Evolutionary conservation across 2,797 vertebrate species (phyloP), one percentile per base, ranked within the genome.

Genomic region (Alouatta caraya): DNA sequence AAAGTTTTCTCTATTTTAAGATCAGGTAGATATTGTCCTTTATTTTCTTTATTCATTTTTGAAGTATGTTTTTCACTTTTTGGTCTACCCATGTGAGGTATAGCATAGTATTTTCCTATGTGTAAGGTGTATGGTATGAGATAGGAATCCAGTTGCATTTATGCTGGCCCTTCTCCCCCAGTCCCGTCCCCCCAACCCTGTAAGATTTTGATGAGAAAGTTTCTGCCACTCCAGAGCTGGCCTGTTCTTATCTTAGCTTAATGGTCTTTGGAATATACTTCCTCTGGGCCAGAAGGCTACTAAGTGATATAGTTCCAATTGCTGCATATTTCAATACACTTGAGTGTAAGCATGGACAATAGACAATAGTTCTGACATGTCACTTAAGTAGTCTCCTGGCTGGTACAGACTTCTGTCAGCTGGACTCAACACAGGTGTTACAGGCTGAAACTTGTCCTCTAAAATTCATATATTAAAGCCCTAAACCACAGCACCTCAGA

Each of bases 31-130:
- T 81, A n/a, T 39, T 79, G 44, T 67, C 30, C 5, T 85, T 93
- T 72, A 81, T 75, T 80, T 61, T 93, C 80, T 92, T 75, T 17
- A 85, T 10, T 37, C 15, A 7, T 82, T 88, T 78, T 78, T 76
- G 24, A 81, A 85, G 30, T 48, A 3, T 17, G n/a, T 50, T 76
- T 39, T 55, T 46, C 75, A 59, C 48, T 26, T 30, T 46, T 61
- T 73, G 24, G 11, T 81, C 44, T 64, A n/a, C 4, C 28, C 46
- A 46, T 39, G 19, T 33, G 33, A 67, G 64, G 64, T 67, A 33
- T 67, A 67, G 64, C 8, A 15, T 67, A 67, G 64, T 67, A 67
- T 67, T 67, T 67, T 67, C 64, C 64, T 67, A 10, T 9, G 19
- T 37, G 2, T 76, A 64, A 70, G 75, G 12, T n/a, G 0, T 50